Evolutionary conservation across 2,888 invertebrate species (phyloP), one percentile per base, ranked within the genome.

Genomic region (Atrina japonica): DNA sequence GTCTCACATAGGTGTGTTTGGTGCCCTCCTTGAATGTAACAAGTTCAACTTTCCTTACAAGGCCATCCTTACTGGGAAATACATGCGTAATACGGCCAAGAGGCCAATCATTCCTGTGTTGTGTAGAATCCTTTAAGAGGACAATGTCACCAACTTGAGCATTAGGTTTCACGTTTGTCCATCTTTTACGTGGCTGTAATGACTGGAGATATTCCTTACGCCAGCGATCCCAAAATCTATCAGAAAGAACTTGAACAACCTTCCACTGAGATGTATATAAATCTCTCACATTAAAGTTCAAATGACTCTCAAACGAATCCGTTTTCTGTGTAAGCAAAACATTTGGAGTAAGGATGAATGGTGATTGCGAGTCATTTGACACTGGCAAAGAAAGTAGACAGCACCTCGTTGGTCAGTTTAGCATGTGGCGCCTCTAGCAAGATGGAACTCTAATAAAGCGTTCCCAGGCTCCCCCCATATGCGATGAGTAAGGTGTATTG

Each of bases 391-490:
- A 65, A 59, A 7, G 70, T 59, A 23, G 5, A 35, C 18, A 70
- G 45, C 14, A 70, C 65, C n/a, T 64, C 70, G 35, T 56, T 52
- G 6, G 52, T 71, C 3, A 63, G 53, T 11, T 14, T 30, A 11
- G 29, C 29, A 27, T 23, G 21, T 21, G 11, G 23, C 2, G 14
- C 16, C 2, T 70, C 59, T 3, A 40, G 7, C n/a, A 77, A 41
- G 60, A 76, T 66, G 2, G 74, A 60, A 25, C 74, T 2, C 70
- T 73, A 14, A 73, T 73, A 61, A 76, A 49, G 6, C 76, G 27
- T 30, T 70, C 73, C 73, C 70, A 70, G 16, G 43, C 58, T n/a
- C 75, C 72, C 1, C 70, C 75, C 61, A 76, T 69, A 47, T 74
- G 70, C 21, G 74, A 68, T 11, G 70, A 43, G 56, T 74, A 55